A percentile compares a stretch with the other conserved stretches of the same genome.
Evolutionary conservation across 2,888 invertebrate species (phyloP).

Genomic region (Punctoribates punctum): DNA sequence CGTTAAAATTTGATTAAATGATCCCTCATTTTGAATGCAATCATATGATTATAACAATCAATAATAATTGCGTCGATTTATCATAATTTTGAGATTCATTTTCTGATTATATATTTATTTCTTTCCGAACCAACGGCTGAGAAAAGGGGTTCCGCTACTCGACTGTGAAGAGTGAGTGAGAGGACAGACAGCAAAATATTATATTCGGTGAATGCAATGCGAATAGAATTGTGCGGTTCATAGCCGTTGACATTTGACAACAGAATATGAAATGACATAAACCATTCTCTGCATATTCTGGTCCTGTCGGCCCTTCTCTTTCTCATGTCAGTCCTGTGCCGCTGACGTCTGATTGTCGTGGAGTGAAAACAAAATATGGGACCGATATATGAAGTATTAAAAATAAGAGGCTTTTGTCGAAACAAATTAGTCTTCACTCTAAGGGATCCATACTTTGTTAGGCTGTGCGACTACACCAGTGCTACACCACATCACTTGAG

Average conservation of each 20-base stretch:
- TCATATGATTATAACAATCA: slow-evolving; percentile 4
- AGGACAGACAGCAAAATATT: neutral
- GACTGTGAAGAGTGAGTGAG: neutral
- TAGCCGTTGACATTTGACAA: neutral
- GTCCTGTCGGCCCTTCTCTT: neutral
- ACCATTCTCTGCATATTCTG: neutral
- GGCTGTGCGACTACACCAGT: neutral
- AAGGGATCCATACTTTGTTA: neutral
- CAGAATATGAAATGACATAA: neutral
- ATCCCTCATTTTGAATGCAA: neutral
- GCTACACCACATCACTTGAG: neutral
- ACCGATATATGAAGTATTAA: neutral
- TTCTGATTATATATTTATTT: neutral
- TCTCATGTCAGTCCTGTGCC: neutral
- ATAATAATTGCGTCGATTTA: neutral
- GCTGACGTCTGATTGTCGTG: neutral
- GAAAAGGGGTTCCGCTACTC: slow-evolving; percentile 1
- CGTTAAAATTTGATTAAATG: slow-evolving; percentile 1
- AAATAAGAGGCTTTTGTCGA: neutral
- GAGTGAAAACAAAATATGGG: slow-evolving; percentile 9
- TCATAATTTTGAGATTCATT: neutral
- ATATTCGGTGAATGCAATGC: neutral
- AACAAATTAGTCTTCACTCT: neutral
- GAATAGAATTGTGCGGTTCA: neutral
- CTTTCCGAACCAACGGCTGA: neutral